Evolutionary conservation across 2,888 invertebrate genomes (phyloP).

Genomic region (Sarcophaga carnaria): DNA sequence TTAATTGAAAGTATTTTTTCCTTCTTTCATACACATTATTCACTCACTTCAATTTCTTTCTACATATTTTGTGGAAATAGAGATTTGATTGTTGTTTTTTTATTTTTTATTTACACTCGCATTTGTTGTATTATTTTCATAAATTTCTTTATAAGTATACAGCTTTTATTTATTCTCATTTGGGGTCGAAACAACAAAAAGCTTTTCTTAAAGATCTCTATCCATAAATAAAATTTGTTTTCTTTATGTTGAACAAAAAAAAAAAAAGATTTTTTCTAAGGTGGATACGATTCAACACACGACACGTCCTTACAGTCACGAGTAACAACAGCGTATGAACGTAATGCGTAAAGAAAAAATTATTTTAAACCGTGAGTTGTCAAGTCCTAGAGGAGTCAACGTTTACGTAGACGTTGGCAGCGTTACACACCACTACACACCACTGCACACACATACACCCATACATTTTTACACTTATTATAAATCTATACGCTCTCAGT

Average conservation of each 20-base stretch:
- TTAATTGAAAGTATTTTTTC: too few relatives aligned
- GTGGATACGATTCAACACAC: slow-evolving; percentile 56
- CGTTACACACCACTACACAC: slow-evolving; percentile 55
- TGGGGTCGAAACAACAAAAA: slow-evolving; percentile 25
- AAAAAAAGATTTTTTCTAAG: slow-evolving; percentile 24
- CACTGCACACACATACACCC: background rate
- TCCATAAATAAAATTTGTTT: slow-evolving; percentile 23
- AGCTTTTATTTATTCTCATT: slow-evolving; percentile 39
- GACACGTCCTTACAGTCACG: slow-evolving; percentile 69
- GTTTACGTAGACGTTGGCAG: slow-evolving; percentile 44
- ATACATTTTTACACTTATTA: too few relatives aligned
- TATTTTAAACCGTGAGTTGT: slow-evolving; percentile 66
- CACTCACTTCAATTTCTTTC: too few relatives aligned
- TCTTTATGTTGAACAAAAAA: background rate
- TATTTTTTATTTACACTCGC: slow-evolving; percentile 15
- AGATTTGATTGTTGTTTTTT: slow-evolving; percentile 40
- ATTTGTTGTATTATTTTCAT: slow-evolving; percentile 3
- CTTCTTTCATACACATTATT: too few relatives aligned
- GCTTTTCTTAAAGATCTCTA: slow-evolving; percentile 55
- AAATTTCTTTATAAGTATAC: slow-evolving; percentile 14
- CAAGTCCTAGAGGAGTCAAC: slow-evolving; percentile 69
- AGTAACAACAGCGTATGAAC: slow-evolving; percentile 69
- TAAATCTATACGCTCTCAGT: background rate
- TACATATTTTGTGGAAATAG: background rate
- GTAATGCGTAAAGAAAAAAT: slow-evolving; percentile 69